Evolutionary conservation across 2,888 invertebrate genomes (phyloP).

Genomic region (Ormyrus labotus): DNA sequence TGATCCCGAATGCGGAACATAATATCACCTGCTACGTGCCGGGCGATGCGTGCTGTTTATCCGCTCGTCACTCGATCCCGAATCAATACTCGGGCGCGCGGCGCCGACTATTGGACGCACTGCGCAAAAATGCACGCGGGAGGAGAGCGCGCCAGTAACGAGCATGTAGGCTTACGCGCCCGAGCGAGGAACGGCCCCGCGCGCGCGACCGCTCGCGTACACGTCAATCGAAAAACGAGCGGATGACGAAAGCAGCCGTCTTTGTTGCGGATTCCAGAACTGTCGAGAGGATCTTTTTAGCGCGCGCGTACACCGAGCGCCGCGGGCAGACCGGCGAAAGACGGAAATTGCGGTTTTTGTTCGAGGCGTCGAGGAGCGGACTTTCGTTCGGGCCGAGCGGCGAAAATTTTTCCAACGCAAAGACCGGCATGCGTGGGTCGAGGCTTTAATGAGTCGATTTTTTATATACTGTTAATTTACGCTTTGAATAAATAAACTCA

Average conservation of each 20-base stretch:
- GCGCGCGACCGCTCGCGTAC: neutral
- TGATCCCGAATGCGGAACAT: constrained; percentile 52
- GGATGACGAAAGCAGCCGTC: neutral
- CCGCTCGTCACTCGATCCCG: constrained; percentile 52
- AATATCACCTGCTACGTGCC: constrained; percentile 54
- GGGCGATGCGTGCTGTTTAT: constrained; percentile 39
- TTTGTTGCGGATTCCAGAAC: neutral
- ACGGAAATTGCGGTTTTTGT: neutral
- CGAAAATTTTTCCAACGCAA: no score
- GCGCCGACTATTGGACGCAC: constrained; percentile 27
- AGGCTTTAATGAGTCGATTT: no score
- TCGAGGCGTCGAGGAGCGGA: neutral
- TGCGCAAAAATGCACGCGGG: constrained; percentile 44
- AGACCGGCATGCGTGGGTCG: no score
- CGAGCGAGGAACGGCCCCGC: neutral
- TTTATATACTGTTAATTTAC: no score
- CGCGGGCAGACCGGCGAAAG: no score
- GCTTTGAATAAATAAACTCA: no score
- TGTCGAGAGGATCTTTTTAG: neutral
- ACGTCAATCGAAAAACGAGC: neutral
- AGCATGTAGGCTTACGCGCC: neutral
- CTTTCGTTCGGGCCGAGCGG: no score
- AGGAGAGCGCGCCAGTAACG: neutral
- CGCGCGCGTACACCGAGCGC: no score
- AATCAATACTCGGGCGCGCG: constrained; percentile 45